phyloP scores from a whole-genome alignment of 2,888 invertebrate genomes.

The Pyrrhosoma nymphula region DNA sequence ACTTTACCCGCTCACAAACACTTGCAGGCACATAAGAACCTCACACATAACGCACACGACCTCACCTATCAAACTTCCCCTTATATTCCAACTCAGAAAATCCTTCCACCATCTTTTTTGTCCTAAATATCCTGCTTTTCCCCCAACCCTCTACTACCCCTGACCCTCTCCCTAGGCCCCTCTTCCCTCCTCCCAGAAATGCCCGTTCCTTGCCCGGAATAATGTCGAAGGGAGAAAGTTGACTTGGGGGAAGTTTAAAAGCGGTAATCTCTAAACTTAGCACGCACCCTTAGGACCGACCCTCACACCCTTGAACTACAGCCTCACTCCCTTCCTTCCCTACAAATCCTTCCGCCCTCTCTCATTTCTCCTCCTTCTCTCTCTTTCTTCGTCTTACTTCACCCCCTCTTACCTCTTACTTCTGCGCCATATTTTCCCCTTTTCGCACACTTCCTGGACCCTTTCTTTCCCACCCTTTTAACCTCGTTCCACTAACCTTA shows the following conservation, averaged over 20 bases:
- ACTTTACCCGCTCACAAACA: not conserved
- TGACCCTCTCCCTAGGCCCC: not conserved
- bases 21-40: not conserved
- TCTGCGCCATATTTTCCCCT: not conserved
- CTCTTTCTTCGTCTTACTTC: not conserved
- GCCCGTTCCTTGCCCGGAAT: not conserved
- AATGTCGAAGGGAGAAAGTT: conserved; percentile 41
- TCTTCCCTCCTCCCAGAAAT: not conserved
- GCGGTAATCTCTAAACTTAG: conserved; percentile 31
- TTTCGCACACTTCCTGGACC: not conserved
- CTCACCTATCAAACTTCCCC: not conserved
- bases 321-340: not conserved
- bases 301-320: not conserved
- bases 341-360: not conserved
- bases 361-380: not conserved
- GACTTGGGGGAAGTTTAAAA: conserved; percentile 36
- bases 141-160: not conserved
- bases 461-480: not conserved
- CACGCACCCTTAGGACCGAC: not conserved
- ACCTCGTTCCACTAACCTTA: not conserved
- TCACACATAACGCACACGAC: not conserved
- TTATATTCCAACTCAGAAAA: not conserved
- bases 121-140: not conserved
- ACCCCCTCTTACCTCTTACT: not conserved
- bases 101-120: not conserved